Conservation (phyloP, 2,888 invertebrate species). For the Xylota segnis region DNA sequence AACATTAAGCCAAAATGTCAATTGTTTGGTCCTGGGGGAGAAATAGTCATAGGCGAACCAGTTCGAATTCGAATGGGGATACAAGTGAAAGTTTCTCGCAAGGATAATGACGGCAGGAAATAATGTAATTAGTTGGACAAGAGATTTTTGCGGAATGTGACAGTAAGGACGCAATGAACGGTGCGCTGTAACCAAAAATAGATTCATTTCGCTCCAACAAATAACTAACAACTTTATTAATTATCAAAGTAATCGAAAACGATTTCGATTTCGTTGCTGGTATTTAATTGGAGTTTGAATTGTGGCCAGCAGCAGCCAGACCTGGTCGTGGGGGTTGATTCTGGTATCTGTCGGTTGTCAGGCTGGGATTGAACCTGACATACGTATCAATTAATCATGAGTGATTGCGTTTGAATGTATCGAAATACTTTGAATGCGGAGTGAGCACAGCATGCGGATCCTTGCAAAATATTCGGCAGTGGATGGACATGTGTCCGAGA, state of each 20-base stretch:
- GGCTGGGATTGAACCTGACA: slow-evolving; percentile 8
- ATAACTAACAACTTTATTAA: slow-evolving; percentile 68
- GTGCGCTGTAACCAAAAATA: slow-evolving; percentile 19
- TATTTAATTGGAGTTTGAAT: slow-evolving; percentile 50
- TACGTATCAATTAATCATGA: slow-evolving; percentile 43
- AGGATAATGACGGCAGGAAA: slow-evolving; percentile 57
- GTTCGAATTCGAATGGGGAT: slow-evolving; percentile 35
- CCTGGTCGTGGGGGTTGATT: neutral
- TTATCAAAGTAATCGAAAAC: slow-evolving; percentile 61
- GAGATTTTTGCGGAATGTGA: slow-evolving; percentile 53
- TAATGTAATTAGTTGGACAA: slow-evolving; percentile 64
- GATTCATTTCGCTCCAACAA: slow-evolving; percentile 47
- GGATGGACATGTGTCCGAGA: too few relatives aligned
- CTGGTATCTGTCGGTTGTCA: slow-evolving; percentile 38
- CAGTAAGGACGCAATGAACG: slow-evolving; percentile 27
- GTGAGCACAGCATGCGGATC: neutral
- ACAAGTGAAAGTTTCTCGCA: slow-evolving; percentile 49
- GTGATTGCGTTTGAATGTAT: slow-evolving; percentile 31
- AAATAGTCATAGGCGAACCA: neutral
- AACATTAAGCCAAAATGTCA: slow-evolving; percentile 49
- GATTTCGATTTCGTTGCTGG: slow-evolving; percentile 57
- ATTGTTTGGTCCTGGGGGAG: slow-evolving; percentile 29
- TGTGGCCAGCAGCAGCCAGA: neutral
- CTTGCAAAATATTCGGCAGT: too few relatives aligned
- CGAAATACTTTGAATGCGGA: neutral